Base-by-base conservation (phyloP, 2,113 vertebrate species). In the zebrafish (Danio rerio) region DNA sequence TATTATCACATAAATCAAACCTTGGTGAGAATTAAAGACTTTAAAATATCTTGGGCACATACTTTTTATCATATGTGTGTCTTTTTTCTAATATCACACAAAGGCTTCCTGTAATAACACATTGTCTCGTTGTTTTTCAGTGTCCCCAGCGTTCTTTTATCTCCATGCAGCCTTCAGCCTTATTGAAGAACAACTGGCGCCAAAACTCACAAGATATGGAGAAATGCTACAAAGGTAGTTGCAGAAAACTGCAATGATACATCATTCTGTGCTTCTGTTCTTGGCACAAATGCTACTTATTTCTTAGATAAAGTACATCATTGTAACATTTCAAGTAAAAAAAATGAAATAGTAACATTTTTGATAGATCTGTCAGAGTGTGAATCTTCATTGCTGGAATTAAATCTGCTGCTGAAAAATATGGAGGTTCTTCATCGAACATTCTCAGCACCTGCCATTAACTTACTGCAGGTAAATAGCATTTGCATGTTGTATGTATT, bases 391-490 rank as follows among this genome's bases (percentile, higher is more conserved):
- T 93, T 99, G 89, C 88, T 96, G 85, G 97, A 99, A 85, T 96
- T 99, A 90, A 96, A 90, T 86, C 96, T 98, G 81, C 94, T 99
- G 66, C 92, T 99, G 21, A 95, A 98, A 86, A 99, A 93, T 83
- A 98, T 99, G 98, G 97, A 99, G 56, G 95, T 98, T 84, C 93
- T 99, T 82, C 98, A 99, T 70, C 95, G 97, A 49, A 97, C 97
- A 0, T 98, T 96, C 6, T 99, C 97, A 0, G 96, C 96, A 0
- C 98, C 98, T 1, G 95, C 96, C 20, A 97, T 99, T 93, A 97
- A 96, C 62, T 95, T 94, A 75, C 93, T 97, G 83, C 98, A 98
- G 96, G 98, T 99, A 85, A 7, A 47, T 5, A 55, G 47, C 2
- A 3, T 73, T 2, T 42, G 2, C 31, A 20, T n/a, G 11, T 4